A percentile compares a stretch with the other conserved stretches of the same genome.
Evolutionary conservation across 1,140 invertebrate genomes (phyloP).

Genomic region (Hyles vespertilio): DNA sequence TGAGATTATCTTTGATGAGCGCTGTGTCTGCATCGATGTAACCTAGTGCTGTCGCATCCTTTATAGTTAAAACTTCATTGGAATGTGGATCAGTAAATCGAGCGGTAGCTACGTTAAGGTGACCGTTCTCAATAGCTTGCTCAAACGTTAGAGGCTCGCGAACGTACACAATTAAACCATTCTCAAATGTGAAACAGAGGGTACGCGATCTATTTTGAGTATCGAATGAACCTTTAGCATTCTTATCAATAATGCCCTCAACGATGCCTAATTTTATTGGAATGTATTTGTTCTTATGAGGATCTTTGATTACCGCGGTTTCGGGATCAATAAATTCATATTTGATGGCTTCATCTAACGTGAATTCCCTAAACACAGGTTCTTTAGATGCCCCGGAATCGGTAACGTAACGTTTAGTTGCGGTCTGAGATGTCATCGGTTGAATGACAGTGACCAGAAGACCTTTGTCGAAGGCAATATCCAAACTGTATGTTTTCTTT

Average conservation of each 20-base stretch:
- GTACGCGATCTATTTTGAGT: constrained; percentile 79
- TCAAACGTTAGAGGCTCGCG: constrained; percentile 85
- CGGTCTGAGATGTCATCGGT: constrained; percentile 80
- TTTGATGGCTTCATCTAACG: constrained; percentile 86
- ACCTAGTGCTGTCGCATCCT: constrained; percentile 88
- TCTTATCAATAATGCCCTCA: constrained; percentile 82
- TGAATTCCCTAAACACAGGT: constrained; percentile 80
- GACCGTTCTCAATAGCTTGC: constrained; percentile 83
- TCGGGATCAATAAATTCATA: constrained; percentile 86
- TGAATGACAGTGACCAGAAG: constrained; percentile 84
- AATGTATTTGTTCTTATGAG: constrained; percentile 83
- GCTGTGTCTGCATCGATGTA: constrained; percentile 92
- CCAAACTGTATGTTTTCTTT: constrained; percentile 83
- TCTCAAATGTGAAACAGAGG: constrained; percentile 84
- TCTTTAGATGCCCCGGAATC: constrained; percentile 65
- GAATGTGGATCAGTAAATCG: constrained; percentile 85
- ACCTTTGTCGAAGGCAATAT: constrained; percentile 84
- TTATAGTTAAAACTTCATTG: constrained; percentile 84
- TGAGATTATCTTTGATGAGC: constrained; percentile 90
- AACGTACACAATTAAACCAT: constrained; percentile 82
- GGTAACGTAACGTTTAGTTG: constrained; percentile 74
- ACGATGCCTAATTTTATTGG: constrained; percentile 83
- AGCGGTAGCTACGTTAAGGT: constrained; percentile 83
- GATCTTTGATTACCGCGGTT: constrained; percentile 86
- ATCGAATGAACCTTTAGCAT: constrained; percentile 81